phyloP scores from a whole-genome alignment of 1,140 invertebrate genomes.

The Sesamia nonagrioides region DNA sequence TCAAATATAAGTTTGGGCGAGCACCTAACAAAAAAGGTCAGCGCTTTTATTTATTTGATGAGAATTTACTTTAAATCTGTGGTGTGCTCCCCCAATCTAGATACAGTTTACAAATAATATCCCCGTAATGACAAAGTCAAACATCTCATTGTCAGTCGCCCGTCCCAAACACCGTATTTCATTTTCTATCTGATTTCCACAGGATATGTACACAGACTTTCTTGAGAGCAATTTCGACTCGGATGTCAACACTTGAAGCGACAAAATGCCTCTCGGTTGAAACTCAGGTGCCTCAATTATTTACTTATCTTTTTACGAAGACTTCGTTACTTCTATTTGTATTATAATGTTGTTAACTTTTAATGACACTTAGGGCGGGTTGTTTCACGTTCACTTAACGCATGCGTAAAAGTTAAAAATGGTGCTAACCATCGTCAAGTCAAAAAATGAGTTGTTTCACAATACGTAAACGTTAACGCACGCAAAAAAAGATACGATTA shows the following conservation, averaged over 20 bases:
- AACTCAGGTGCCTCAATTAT: slow-evolving; percentile 12
- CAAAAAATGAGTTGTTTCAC: too few relatives aligned
- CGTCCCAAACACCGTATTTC: slow-evolving; percentile 26
- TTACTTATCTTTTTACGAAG: slow-evolving; percentile 26
- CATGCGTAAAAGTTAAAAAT: too few relatives aligned
- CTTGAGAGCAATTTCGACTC: slow-evolving; percentile 44
- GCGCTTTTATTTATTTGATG: too few relatives aligned
- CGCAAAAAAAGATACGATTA: too few relatives aligned
- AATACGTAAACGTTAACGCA: too few relatives aligned
- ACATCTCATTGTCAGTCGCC: slow-evolving; percentile 12
- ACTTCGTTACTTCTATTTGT: slow-evolving; percentile 15
- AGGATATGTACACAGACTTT: slow-evolving; percentile 48
- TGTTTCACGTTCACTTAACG: too few relatives aligned
- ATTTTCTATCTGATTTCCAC: slow-evolving; percentile 45
- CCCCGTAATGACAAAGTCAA: slow-evolving; percentile 17
- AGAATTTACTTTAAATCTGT: too few relatives aligned
- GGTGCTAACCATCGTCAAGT: too few relatives aligned
- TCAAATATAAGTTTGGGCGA: too few relatives aligned
- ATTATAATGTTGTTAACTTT: not conserved
- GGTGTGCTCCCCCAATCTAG: not conserved
- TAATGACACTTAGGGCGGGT: slow-evolving; percentile 16
- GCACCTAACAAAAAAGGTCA: too few relatives aligned
- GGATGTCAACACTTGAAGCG: slow-evolving; percentile 37
- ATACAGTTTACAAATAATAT: not conserved
- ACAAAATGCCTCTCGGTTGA: slow-evolving; percentile 43